Percentiles rank a stretch among this genome's conserved stretches.
Conservation (phyloP, 2,797 vertebrate genomes). For the Lemur catta region DNA sequence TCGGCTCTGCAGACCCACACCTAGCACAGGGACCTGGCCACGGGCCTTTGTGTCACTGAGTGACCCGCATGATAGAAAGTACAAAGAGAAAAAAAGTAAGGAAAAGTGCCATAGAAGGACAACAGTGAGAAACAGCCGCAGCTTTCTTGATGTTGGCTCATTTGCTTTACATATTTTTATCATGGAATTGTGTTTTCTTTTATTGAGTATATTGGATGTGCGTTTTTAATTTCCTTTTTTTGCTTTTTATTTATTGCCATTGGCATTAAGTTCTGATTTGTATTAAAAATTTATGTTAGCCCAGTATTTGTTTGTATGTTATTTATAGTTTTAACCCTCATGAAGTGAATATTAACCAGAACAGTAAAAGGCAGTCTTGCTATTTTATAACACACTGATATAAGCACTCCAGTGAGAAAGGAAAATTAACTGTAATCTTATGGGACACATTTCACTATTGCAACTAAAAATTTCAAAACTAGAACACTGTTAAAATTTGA, state of each 20-base stretch:
- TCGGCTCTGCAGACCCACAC: neutral
- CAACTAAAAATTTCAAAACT: neutral
- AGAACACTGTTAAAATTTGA: neutral
- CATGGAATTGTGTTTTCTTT: neutral
- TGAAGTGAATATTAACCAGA: neutral
- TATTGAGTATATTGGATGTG: neutral
- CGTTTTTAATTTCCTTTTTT: neutral
- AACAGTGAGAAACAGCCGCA: neutral
- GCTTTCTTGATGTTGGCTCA: neutral
- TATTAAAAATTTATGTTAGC: neutral
- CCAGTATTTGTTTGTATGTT: neutral
- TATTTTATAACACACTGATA: fast-evolving
- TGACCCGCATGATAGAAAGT: neutral
- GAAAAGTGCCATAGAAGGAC: neutral
- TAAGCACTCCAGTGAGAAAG: neutral
- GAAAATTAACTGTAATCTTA: neutral
- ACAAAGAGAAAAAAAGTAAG: neutral
- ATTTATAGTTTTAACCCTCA: neutral
- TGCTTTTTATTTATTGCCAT: neutral
- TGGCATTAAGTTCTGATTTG: neutral
- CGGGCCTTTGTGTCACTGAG: neutral
- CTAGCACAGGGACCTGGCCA: neutral
- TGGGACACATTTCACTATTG: neutral
- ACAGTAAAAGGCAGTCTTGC: neutral
- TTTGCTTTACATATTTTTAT: neutral